These are phyloP conservation scores for Atta texana DNA, from an alignment of 1,140 invertebrate species.

Conservation along the genomic window DNA sequence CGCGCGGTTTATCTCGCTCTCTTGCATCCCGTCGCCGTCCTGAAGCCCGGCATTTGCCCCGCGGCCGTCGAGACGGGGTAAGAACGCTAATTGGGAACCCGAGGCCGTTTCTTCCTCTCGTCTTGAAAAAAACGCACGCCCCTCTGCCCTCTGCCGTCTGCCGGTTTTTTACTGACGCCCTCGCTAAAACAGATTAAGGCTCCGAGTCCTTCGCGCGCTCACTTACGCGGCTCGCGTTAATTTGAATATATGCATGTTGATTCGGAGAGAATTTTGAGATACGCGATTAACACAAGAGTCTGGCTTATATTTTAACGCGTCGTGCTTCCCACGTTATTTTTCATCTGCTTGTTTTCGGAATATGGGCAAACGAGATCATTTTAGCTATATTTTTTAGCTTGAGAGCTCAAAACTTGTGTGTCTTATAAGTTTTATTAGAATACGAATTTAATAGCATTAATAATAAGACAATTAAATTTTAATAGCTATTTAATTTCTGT, in stretches of 20 bases:
- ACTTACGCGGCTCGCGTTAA: slow-evolving; percentile 59
- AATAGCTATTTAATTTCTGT: background rate
- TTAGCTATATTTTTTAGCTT: background rate
- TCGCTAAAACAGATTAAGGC: slow-evolving; percentile 63
- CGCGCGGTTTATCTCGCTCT: slow-evolving; percentile 80
- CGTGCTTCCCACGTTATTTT: slow-evolving; percentile 17
- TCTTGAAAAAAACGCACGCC: slow-evolving; percentile 66
- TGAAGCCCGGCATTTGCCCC: slow-evolving; percentile 70
- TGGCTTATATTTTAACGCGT: slow-evolving; percentile 52
- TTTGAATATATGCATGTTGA: slow-evolving; percentile 65
- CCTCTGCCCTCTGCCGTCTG: slow-evolving; percentile 59
- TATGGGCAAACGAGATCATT: background rate
- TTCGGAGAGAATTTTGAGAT: slow-evolving; percentile 57
- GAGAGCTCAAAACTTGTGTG: background rate
- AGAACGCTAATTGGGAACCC: slow-evolving; percentile 82
- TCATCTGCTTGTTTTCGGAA: background rate
- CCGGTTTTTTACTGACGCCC: slow-evolving; percentile 57
- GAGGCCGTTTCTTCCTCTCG: slow-evolving; percentile 74
- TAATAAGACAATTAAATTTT: background rate
- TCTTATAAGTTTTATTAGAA: background rate
- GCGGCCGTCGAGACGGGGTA: slow-evolving; percentile 66
- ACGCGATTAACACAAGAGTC: slow-evolving; percentile 49
- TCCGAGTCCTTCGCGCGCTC: slow-evolving; percentile 64
- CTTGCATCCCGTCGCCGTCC: slow-evolving; percentile 66
- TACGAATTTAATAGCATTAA: background rate